Conservation (phyloP, 1,140 invertebrate genomes). For the Procambarus virginalis region DNA sequence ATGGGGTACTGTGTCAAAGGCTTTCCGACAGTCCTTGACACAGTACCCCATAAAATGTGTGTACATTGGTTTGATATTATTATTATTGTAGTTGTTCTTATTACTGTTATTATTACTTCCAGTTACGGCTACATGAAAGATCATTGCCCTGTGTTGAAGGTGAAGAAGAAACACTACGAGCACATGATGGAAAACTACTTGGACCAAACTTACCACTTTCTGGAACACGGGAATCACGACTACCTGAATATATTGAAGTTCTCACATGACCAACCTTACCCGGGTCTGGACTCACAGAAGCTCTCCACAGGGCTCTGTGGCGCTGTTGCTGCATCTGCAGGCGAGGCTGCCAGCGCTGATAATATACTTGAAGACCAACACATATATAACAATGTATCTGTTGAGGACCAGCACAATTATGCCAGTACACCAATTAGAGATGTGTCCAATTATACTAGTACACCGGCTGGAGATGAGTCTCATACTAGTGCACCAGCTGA, state of each 20-base stretch:
- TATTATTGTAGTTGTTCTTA: no score
- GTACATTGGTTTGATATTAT: no score
- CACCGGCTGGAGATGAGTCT: neutral
- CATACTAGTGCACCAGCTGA: neutral
- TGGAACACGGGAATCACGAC: neutral
- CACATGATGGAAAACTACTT: neutral
- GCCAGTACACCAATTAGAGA: neutral
- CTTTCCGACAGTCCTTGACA: no score
- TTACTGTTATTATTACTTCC: neutral
- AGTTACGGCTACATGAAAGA: neutral
- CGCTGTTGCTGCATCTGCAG: no score
- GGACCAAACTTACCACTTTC: neutral
- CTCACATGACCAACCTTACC: no score
- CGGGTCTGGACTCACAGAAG: no score
- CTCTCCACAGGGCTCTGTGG: no score
- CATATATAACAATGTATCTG: neutral
- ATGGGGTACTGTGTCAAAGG: no score
- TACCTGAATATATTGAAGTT: neutral
- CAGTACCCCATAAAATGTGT: no score
- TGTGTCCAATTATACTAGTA: neutral
- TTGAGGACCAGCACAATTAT: neutral
- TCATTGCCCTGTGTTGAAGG: neutral
- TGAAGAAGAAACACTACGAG: neutral
- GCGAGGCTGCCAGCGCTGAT: neutral
- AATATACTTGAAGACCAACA: neutral